phyloP scores from a whole-genome alignment of 2,888 invertebrate genomes.

The Pasiphila rectangulata region DNA sequence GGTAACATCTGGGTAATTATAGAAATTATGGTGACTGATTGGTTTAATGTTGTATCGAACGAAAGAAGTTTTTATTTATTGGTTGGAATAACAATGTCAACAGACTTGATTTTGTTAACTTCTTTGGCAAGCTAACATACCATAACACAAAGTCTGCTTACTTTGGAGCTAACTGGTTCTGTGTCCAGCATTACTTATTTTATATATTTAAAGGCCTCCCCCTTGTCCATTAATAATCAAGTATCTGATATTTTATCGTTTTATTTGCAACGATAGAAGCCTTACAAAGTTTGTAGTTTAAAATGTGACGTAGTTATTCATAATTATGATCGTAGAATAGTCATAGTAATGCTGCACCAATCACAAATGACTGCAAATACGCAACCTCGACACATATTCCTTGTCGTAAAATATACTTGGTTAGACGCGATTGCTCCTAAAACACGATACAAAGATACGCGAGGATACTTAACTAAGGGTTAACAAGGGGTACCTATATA shows the following conservation, averaged over 20 bases:
- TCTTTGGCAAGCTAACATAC: neutral
- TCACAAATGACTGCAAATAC: slow-evolving; percentile 59
- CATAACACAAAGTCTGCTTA: too few species aligned
- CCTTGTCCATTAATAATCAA: too few species aligned
- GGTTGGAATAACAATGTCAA: too few species aligned
- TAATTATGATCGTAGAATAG: slow-evolving; percentile 31
- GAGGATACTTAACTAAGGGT: too few species aligned
- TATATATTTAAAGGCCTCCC: too few species aligned
- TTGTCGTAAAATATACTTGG: slow-evolving; percentile 63
- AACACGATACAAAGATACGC: neutral
- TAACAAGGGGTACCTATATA: too few species aligned
- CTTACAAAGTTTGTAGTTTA: slow-evolving; percentile 1
- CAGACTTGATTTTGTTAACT: too few species aligned
- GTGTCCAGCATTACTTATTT: too few species aligned
- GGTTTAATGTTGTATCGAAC: slow-evolving; percentile 1
- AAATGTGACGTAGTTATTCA: slow-evolving; percentile 27
- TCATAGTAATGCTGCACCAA: slow-evolving; percentile 48
- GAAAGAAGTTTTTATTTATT: slow-evolving; percentile 5
- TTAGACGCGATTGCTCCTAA: slow-evolving; percentile 46
- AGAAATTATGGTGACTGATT: slow-evolving; percentile 10
- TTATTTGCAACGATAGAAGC: neutral
- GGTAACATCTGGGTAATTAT: slow-evolving; percentile 17
- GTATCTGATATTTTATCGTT: too few species aligned
- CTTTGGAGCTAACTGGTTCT: too few species aligned
- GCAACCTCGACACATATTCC: slow-evolving; percentile 75